Evolutionary conservation across 2,113 vertebrate species (phyloP), one percentile per base, ranked within the genome.

Genomic region (Gavia stellata): DNA sequence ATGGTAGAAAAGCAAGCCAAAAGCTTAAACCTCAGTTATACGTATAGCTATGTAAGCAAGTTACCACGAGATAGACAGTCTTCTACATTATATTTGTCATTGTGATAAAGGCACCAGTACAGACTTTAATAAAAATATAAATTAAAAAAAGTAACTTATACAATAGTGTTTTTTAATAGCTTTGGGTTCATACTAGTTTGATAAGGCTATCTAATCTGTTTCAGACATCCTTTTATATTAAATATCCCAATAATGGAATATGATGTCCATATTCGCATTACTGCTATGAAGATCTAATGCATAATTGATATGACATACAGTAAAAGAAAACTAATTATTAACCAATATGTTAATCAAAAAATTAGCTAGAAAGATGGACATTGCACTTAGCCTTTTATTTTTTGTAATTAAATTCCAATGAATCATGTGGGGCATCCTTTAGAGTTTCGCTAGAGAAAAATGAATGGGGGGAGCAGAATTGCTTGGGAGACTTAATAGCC

Each of bases 241-340:
- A 92, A 61, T 40, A 6, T 55, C 63, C 94, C 61, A 55, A 16
- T 74, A 88, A 78, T 50, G 50, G 83, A 88, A 94, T 25, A 33
- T 58, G 20, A 15, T 62, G 28, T 62, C 53, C 31, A 65, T 40
- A 58, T 78, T 71, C 21, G 26, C 29, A 52, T 85, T 79, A 65
- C n/a, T 66, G 45, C 36, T 81, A 24, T 20, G 59, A 83, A 94
- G 58, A 90, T 45, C 55, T 70, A 81, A 55, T 63, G n/a, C 13
- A 25, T 47, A 81, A 91, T 95, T 38, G 1, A 71, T 94, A 59
- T 24, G 23, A 86, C 25, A 19, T 80, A 45, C 21, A 71, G 36
- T 66, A 86, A 86, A 94, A 81, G 45, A 45, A 82, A 45, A 29
- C 19, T 34, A 91, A 74, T 81, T 81, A 63, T 94, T 89, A 92